phyloP scores from a whole-genome alignment of 92 coral and sea anemone genomes.

The Metridium senile region DNA sequence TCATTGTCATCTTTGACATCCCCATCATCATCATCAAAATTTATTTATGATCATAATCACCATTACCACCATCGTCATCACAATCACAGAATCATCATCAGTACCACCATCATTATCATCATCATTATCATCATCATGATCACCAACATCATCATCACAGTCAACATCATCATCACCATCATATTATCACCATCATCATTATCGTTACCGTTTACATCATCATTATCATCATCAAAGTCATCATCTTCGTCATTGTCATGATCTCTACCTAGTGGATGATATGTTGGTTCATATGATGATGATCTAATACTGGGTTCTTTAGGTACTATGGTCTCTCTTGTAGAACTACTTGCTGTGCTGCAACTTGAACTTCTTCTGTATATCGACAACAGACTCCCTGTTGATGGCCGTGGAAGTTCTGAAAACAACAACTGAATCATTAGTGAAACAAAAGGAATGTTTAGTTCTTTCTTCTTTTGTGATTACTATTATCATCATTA shows the following conservation, averaged over 20 bases:
- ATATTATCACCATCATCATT: neutral
- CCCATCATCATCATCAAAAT: neutral
- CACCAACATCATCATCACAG: slow-evolving; percentile 1
- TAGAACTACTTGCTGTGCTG: slow-evolving; percentile 51
- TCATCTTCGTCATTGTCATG: neutral
- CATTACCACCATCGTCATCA: slow-evolving; percentile 3
- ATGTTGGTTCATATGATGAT: slow-evolving; percentile 22
- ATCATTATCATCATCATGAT: neutral
- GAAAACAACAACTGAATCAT: too few relatives aligned
- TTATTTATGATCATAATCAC: neutral
- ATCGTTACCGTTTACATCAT: neutral
- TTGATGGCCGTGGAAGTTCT: slow-evolving; percentile 39
- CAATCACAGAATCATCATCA: neutral
- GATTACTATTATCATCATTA: too few relatives aligned
- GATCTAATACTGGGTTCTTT: slow-evolving; percentile 23
- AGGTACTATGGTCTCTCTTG: slow-evolving; percentile 24
- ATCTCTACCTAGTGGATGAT: slow-evolving; percentile 12
- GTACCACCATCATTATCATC: neutral
- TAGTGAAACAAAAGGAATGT: too few relatives aligned
- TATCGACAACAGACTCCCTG: slow-evolving; percentile 12
- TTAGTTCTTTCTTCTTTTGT: too few relatives aligned
- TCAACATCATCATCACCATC: neutral
- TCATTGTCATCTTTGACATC: neutral
- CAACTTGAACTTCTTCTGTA: slow-evolving; percentile 59
- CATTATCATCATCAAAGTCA: neutral